Evolutionary conservation across 1,140 invertebrate species (phyloP), one percentile per base, ranked within the genome.

Genomic region (Eupeodes corollae): DNA sequence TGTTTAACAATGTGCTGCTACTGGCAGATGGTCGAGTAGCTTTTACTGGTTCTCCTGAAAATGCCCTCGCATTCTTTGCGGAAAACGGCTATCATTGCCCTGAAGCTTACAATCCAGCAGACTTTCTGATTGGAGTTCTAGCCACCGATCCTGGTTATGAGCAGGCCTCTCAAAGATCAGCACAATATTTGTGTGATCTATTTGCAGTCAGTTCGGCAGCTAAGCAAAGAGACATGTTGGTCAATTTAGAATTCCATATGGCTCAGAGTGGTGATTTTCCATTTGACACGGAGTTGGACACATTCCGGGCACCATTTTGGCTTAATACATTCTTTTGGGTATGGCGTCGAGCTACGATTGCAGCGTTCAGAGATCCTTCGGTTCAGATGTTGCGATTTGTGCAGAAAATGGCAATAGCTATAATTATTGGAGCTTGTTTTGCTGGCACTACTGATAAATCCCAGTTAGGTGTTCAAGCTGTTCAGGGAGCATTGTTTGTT

Each of bases 11-110:
- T 52, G 71, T 96, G 8, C 79, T 94, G 48, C 70, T 96, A 2
- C 64, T 98, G 50, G 86, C 90, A 13, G 88, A 96, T 67, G 93
- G 94, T 1, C 73, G 88, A 50, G 82, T 93, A 1, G 92, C 88
- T 0, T 98, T 85, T 56, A 79, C 88, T 43, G 94, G 94, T 6
- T 76, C 80, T 1, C 76, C 78, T 1, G 70, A 79, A 6, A 76
- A 79, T 46, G 88, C 90, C 0, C 57, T 88, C 3, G 69, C 73
- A 16, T 94, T 94, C 70, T 96, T 95, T 63, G 73, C 79, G 54
- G 79, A 76, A 79, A 85, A 73, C 30, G 87, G 87, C 6, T 87
- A 87, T 69, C 69, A 73, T 6, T 91, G 88, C 58, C 85, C 85
- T 0, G 68, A 73, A 8, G 88, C 86, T 46, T 95, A 86, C 64